Conservation (phyloP, 2,113 vertebrate species). For the Speoplatyrhinus poulsoni region DNA sequence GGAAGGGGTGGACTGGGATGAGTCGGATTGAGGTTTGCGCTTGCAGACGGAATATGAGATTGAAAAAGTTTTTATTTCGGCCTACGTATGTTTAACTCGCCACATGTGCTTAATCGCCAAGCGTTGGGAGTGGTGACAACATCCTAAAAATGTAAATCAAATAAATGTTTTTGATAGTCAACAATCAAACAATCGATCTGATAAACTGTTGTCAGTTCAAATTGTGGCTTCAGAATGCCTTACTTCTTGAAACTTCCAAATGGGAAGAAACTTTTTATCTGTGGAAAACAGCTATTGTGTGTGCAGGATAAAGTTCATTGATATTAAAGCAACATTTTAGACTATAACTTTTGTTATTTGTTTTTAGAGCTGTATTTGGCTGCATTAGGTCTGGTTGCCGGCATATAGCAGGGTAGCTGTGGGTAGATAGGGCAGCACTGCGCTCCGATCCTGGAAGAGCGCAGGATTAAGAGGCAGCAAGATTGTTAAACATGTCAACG, state of each 20-base stretch:
- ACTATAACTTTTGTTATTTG: not conserved
- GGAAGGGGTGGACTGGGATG: slow-evolving; percentile 18
- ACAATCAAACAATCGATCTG: too few relatives aligned
- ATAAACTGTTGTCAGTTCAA: too few relatives aligned
- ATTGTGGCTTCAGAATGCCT: too few relatives aligned
- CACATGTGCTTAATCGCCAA: not conserved
- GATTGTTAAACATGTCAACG: slow-evolving; percentile 99
- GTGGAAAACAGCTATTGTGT: not conserved
- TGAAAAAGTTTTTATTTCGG: not conserved
- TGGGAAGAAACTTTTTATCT: too few relatives aligned
- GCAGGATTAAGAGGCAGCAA: slow-evolving; percentile 99
- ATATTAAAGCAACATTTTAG: slow-evolving; percentile 59
- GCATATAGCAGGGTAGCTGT: slow-evolving; percentile 61
- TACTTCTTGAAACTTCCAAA: too few relatives aligned
- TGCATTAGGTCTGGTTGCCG: slow-evolving; percentile 70
- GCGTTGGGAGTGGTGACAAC: not conserved
- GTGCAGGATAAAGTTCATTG: slow-evolving; percentile 58
- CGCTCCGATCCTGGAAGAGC: slow-evolving; percentile 90
- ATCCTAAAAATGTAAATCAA: too few relatives aligned
- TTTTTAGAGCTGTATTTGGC: slow-evolving; percentile 58
- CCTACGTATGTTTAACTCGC: too few relatives aligned
- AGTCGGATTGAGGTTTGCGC: not conserved
- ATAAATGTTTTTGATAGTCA: too few relatives aligned
- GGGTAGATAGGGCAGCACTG: slow-evolving; percentile 84
- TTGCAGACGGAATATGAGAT: not conserved